These are phyloP conservation scores for Alethe castanea DNA, from an alignment of 2,113 vertebrate species.

Conservation along the genomic window DNA sequence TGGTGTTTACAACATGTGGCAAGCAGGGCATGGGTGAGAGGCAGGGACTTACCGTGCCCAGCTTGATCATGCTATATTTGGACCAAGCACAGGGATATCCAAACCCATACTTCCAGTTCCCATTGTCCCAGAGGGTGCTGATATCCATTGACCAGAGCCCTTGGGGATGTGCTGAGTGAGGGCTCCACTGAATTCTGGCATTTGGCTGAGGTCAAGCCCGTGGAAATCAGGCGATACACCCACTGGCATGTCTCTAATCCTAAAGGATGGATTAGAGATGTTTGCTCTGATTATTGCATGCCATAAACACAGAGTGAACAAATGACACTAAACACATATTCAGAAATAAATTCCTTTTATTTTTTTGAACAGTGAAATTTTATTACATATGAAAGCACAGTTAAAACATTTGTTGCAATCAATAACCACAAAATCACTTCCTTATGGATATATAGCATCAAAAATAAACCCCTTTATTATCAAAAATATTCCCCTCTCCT, in stretches of 20 bases:
- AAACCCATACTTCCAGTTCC: neutral
- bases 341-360: neutral
- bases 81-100: neutral
- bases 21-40: neutral
- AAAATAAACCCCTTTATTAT: neutral
- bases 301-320: neutral
- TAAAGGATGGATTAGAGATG: neutral
- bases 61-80: fast-evolving
- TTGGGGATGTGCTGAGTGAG: neutral
- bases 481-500: neutral
- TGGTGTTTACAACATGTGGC: neutral
- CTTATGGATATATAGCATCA: neutral
- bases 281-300: neutral
- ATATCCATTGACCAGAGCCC: neutral
- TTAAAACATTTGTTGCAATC: neutral
- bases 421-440: neutral
- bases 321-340: neutral
- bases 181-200: neutral
- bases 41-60: neutral
- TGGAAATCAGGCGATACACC: neutral
- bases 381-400: neutral
- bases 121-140: neutral
- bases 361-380: neutral
- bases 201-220: neutral
- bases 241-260: neutral